Conservation (phyloP, 2,888 invertebrate genomes). For the Volucella zonaria region DNA sequence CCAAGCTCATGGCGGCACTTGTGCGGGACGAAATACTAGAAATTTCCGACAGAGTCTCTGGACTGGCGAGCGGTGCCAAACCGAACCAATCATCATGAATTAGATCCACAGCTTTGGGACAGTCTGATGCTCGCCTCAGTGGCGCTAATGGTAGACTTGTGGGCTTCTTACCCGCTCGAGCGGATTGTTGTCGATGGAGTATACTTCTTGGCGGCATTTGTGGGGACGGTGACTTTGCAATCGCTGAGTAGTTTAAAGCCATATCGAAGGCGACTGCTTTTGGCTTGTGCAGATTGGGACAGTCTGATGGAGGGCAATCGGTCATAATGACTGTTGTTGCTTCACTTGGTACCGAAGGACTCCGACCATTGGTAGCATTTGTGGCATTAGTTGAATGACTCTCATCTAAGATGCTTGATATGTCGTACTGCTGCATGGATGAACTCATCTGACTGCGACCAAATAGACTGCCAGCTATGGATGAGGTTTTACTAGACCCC, state of each 20-base stretch:
- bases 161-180: slow-evolving; percentile 77
- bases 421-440: slow-evolving; percentile 82
- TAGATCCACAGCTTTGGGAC: slow-evolving; percentile 82
- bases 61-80: slow-evolving; percentile 90
- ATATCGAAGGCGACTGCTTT: slow-evolving; percentile 82
- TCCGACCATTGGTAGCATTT: slow-evolving; percentile 77
- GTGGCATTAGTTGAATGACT: slow-evolving; percentile 76
- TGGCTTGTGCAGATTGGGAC: slow-evolving; percentile 74
- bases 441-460: slow-evolving; percentile 82
- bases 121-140: slow-evolving; percentile 79
- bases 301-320: slow-evolving; percentile 64
- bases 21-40: slow-evolving; percentile 89
- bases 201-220: slow-evolving; percentile 75
- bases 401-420: slow-evolving; percentile 81
- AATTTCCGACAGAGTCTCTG: slow-evolving; percentile 91
- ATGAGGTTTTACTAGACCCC: slow-evolving; percentile 80
- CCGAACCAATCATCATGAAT: slow-evolving; percentile 87
- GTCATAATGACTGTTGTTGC: slow-evolving; percentile 79
- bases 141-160: slow-evolving; percentile 77
- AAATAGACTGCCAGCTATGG: slow-evolving; percentile 81
- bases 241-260: slow-evolving; percentile 72
- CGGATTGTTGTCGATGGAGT: slow-evolving; percentile 78
- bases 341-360: slow-evolving; percentile 80
- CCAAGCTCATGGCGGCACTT: slow-evolving; percentile 84
- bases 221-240: slow-evolving; percentile 73